Conservation (phyloP, 2,888 invertebrate genomes). For the Lissonota sp. region DNA sequence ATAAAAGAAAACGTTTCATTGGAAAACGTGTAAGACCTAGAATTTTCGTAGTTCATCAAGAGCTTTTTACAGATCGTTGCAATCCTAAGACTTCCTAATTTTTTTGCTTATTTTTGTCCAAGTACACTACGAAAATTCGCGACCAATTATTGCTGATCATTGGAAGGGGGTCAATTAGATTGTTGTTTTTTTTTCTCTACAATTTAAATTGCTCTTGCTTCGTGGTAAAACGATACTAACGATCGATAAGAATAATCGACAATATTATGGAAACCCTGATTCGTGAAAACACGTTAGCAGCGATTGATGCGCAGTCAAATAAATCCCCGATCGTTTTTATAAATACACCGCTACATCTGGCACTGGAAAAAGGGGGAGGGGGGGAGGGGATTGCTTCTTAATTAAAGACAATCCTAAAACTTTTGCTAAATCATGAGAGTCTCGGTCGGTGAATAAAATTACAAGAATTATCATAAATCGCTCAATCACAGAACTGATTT, state of each 20-base stretch:
- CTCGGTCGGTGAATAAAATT: constrained; percentile 16
- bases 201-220: constrained; percentile 16
- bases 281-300: constrained; percentile 4
- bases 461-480: neutral
- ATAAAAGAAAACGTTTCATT: neutral
- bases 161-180: neutral
- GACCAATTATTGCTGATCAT: neutral
- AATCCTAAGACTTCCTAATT: neutral
- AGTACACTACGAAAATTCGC: constrained; percentile 20
- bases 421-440: neutral
- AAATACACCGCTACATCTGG: constrained; percentile 34
- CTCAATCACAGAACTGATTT: constrained; percentile 15
- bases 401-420: too few species aligned
- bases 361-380: neutral
- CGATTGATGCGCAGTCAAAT: constrained; percentile 26
- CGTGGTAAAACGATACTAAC: constrained; percentile 25
- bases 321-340: constrained; percentile 44
- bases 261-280: constrained; percentile 8
- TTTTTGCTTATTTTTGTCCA: constrained; percentile 19
- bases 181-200: neutral
- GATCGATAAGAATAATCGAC: constrained; percentile 24
- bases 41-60: constrained; percentile 2
- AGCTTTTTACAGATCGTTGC: constrained; percentile 13
- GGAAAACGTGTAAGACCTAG: neutral
- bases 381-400: neutral